Evolutionary conservation across 1,140 invertebrate genomes (phyloP).

Genomic region (Heliconius melpomene): DNA sequence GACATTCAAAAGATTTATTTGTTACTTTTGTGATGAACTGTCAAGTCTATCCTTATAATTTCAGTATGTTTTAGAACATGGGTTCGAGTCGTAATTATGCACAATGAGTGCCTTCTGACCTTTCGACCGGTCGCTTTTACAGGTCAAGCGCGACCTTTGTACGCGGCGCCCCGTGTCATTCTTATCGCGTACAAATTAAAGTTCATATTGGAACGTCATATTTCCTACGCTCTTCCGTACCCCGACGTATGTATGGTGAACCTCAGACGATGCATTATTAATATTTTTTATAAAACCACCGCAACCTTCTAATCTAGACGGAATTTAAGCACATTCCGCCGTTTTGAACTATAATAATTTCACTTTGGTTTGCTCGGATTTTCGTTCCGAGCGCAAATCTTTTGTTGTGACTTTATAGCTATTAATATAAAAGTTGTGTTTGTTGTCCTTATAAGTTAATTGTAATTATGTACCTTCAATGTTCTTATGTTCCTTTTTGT

Average conservation of each 20-base stretch:
- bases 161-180: background rate
- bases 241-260: constrained; percentile 41
- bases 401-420: background rate
- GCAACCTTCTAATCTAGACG: constrained; percentile 40
- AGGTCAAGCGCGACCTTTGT: constrained; percentile 59
- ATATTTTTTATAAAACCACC: constrained; percentile 49
- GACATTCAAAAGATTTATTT: background rate
- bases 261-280: constrained; percentile 64
- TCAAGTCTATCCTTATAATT: background rate
- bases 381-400: constrained; percentile 3
- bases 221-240: background rate
- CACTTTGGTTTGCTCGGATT: constrained; percentile 19
- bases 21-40: background rate
- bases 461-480: background rate
- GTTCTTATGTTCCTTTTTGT: constrained; percentile 6
- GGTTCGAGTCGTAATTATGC: constrained; percentile 41
- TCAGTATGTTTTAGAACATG: constrained; percentile 11
- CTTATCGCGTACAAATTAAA: background rate
- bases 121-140: constrained; percentile 53
- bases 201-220: constrained; percentile 1
- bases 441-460: background rate
- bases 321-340: constrained; percentile 32
- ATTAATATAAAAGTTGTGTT: constrained; percentile 14
- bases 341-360: constrained; percentile 32
- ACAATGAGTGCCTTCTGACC: constrained; percentile 53